These are phyloP conservation scores for Oikopleura vanhoeffeni DNA, from an alignment of 23 tunicate genomes.

Conservation along the genomic window DNA sequence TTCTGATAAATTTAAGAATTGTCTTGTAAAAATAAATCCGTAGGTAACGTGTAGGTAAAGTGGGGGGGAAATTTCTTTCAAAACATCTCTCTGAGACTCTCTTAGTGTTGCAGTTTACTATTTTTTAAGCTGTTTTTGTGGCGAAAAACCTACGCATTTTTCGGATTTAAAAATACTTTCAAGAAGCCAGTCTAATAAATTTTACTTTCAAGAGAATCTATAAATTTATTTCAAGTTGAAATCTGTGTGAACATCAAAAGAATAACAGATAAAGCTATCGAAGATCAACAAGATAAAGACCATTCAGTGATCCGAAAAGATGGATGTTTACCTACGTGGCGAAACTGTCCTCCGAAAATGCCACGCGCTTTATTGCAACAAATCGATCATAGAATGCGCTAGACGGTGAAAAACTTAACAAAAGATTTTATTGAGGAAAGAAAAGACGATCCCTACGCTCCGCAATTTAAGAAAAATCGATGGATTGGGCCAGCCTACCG, in stretches of 20 bases:
- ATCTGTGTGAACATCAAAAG: not conserved
- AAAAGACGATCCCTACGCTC: not conserved
- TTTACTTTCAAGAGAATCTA: not conserved
- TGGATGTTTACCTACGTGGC: not conserved
- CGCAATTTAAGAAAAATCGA: not conserved
- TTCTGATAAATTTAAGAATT: too few relatives aligned
- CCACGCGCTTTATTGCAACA: not conserved
- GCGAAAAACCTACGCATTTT: too few relatives aligned
- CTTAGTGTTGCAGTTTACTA: too few relatives aligned
- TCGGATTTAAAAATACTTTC: too few relatives aligned
- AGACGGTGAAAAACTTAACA: not conserved
- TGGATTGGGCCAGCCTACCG: slow-evolving; percentile 12
- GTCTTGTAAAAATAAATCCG: too few relatives aligned
- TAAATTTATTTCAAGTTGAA: not conserved
- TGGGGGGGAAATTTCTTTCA: too few relatives aligned
- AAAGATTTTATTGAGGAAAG: too few relatives aligned
- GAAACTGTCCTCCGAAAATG: not conserved
- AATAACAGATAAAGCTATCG: not conserved
- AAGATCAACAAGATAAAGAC: slow-evolving; percentile 14
- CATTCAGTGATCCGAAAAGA: not conserved
- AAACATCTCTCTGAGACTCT: too few relatives aligned
- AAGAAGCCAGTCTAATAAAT: too few relatives aligned
- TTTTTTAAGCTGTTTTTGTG: too few relatives aligned
- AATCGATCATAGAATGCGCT: too few relatives aligned
- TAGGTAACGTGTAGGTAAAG: too few relatives aligned